Evolutionary conservation across 2,888 invertebrate genomes (phyloP), one percentile per base, ranked within the genome.

Genomic region (Cosmorhoe ocellata): DNA sequence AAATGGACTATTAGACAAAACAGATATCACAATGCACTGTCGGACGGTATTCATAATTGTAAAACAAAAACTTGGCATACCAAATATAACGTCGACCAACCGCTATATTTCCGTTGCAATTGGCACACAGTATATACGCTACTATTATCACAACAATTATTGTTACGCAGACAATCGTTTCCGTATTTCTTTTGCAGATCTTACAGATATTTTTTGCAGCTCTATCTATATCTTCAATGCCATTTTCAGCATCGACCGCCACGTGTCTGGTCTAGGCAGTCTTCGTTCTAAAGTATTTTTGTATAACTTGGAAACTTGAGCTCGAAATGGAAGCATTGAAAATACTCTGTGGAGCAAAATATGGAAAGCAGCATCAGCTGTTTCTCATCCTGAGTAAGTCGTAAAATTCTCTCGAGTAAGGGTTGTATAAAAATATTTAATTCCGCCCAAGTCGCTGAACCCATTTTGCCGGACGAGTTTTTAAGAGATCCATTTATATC

Each of bases 41-140:
- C 38, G 31, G 27, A 38, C 44, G 39, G 33, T 37, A 44, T 40
- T 18, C 26, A 8, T 28, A 26, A 22, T 27, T 51, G 28, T 42
- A 24, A 54, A 55, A 53, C 51, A 59, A 54, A 60, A 58, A 56
- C 50, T 69, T 69, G 67, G 69, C 60, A 60, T 61, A 51, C 40
- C 32, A 40, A 45, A 66, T 58, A 57, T 55, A n/a, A n/a, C n/a
- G n/a, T n/a, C n/a, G n/a, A n/a, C n/a, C n/a, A n/a, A 52, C 40
- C 28, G 44, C n/a, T n/a, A 52, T 38, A 43, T 59, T 65, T 63
- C 58, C 45, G 58, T 48, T 51, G 55, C 51, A 45, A 63, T 67
- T 69, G 64, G 59, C 66, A 66, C 54, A 46, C 49, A 42, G 51
- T 61, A 57, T 63, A 52, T 33, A 43, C 13, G 49, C 60, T 61